Evolutionary conservation across 2,888 invertebrate species (phyloP), one percentile per base, ranked within the genome.

Genomic region (Cheilosia vernalis): DNA sequence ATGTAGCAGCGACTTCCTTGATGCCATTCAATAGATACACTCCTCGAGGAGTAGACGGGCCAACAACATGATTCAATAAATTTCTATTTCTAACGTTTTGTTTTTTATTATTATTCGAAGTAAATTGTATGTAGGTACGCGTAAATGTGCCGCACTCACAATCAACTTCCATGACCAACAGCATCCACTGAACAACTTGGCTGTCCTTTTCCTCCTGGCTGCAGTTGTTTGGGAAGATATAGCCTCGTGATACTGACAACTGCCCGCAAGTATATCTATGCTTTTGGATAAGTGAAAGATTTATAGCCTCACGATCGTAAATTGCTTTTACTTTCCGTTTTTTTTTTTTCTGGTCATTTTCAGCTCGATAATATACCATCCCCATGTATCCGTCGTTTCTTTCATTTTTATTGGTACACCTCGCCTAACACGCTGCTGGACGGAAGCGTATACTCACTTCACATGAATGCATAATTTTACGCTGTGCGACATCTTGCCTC

Each of bases 271-370:
- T 63, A 17, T 49, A 56, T 81, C 77, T 79, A 27, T 77, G 37
- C 60, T 44, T 76, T 76, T 70, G 70, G 70, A 58, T 56, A 60
- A 81, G 70, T 66, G 47, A 40, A 74, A 80, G 84, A 85, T 85
- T 85, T 85, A 85, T 85, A 76, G 85, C 76, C 55, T 51, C 58
- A 61, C 61, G 60, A 66, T 66, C 33, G 74, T 76, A 85, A 85
- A 85, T 81, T 81, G 72, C 67, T 76, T 85, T 76, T 81, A 76
- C 80, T 76, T 80, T 80, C 74, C 6, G 51, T 51, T 15, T 80
- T 80, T 69, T 15, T 6, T 51, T 24, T 51, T 51, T 15, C 1
- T 69, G 67, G 49, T 56, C 63, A 64, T 69, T 70, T 74, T 47
- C 44, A 47, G 66, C 61, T 42, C 42, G 83, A 53, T 67, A 55